phyloP scores from a whole-genome alignment of 2,888 invertebrate genomes.

The Philonicus albiceps region DNA sequence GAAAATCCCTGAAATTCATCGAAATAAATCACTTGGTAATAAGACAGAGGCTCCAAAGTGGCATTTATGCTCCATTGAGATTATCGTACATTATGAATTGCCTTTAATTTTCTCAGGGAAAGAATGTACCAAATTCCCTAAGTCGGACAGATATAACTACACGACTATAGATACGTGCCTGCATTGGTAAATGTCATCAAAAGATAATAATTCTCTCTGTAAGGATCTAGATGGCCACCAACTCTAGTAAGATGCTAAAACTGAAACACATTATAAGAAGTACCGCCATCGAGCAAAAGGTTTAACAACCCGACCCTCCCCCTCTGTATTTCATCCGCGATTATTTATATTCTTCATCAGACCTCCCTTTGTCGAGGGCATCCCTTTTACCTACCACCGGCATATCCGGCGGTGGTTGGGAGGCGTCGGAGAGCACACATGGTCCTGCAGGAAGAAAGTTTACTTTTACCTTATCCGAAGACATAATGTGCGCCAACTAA shows the following conservation, averaged over 20 bases:
- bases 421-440: conserved; percentile 43
- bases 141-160: conserved; percentile 5
- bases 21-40: conserved; percentile 32
- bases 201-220: conserved; percentile 46
- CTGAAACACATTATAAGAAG: conserved; percentile 45
- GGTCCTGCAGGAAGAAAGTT: conserved; percentile 48
- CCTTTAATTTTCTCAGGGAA: conserved; percentile 42
- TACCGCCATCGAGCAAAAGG: conserved; percentile 38
- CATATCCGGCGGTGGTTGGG: background rate
- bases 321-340: conserved; percentile 20
- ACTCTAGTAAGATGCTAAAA: conserved; percentile 21
- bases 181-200: conserved; percentile 47
- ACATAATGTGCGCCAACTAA: conserved; percentile 47
- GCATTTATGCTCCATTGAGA: conserved; percentile 38
- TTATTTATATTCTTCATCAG: conserved; percentile 47
- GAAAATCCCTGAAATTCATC: conserved; percentile 18
- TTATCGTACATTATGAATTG: conserved; percentile 47
- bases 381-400: conserved; percentile 19
- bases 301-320: conserved; percentile 39
- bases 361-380: conserved; percentile 33
- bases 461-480: conserved; percentile 47
- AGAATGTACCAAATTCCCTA: conserved; percentile 7
- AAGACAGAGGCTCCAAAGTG: conserved; percentile 39
- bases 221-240: conserved; percentile 33
- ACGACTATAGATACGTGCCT: conserved; percentile 38